Evolutionary conservation across 2,113 vertebrate genomes (phyloP), one percentile per base, ranked within the genome.

Genomic region (Erythrocercus mccallii): DNA sequence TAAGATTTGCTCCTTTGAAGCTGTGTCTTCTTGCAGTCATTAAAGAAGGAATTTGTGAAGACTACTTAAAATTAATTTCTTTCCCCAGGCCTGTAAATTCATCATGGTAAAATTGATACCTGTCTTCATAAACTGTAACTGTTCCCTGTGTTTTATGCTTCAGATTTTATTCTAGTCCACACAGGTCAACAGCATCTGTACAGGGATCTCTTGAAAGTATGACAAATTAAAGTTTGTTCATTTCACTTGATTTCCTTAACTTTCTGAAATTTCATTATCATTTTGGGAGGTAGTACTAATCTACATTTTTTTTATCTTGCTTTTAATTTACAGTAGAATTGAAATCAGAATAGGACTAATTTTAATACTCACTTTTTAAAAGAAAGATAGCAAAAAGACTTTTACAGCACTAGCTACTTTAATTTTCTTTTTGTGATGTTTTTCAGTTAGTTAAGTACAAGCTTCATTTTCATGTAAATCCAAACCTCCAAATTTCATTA

Each of bases 401-500:
- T 69, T 10, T 66, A 48, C 53, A 81, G 44, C 21, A 89, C 23
- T 35, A 69, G 12, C 28, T 88, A 62, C 58, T 88, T 82, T 28
- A 56, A 60, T 96, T 30, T 85, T 61, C 53, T 78, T 83, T 72
- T 66, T 16, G 42, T 91, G 40, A 69, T 86, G 27, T 89, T 94
- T 97, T 95, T 91, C 81, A 84, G 30, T 65, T 84, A 72, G 60
- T 84, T 57, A 65, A 79, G 33, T 89, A 95, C 70, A 88, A 82
- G 50, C 62, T 93, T 87, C 81, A 82, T 95, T 96, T 91, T 94
- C 65, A 88, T 91, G 71, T 89, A 94, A 96, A 94, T 95, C 87
- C 53, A 94, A 92, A 87, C 61, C 74, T 85, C 66, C 45, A 92
- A 76, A 90, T 95, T 95, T 94, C 71, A 94, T 95, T 94, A 58